Evolutionary conservation across 2,888 invertebrate species (phyloP).

Genomic region (Papilio demoleus): DNA sequence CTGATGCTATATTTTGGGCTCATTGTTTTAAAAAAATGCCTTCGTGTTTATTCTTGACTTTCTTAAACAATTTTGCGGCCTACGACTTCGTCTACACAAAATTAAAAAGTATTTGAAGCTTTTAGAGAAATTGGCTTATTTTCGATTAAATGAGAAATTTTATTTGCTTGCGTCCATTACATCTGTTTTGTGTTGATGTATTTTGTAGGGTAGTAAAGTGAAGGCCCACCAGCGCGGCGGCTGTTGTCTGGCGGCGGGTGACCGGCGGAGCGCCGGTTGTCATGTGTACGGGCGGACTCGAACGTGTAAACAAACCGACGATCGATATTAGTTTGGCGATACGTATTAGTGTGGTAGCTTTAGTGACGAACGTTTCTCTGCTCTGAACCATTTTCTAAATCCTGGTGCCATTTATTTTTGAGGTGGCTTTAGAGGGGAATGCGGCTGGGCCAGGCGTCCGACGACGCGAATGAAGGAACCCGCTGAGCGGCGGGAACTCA

Average conservation of each 20-base stretch:
- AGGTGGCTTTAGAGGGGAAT: slow-evolving; percentile 67
- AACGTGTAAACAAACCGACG: slow-evolving; percentile 79
- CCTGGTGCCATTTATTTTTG: slow-evolving; percentile 50
- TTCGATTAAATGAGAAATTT: no score
- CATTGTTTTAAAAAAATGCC: no score
- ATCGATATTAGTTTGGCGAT: slow-evolving; percentile 73
- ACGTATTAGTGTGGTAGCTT: slow-evolving; percentile 67
- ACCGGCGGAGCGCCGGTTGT: slow-evolving; percentile 61
- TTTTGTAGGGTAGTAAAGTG: no score
- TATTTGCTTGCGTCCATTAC: no score
- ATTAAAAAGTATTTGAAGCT: no score
- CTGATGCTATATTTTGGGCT: no score
- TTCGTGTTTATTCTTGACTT: no score
- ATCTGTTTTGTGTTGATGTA: no score
- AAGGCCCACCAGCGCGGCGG: no score
- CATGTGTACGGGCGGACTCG: slow-evolving; percentile 78
- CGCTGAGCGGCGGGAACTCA: slow-evolving; percentile 55
- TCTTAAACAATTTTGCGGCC: no score
- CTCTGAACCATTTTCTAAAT: slow-evolving; percentile 26
- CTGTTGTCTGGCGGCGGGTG: neutral
- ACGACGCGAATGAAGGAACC: slow-evolving; percentile 71
- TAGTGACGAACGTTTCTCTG: slow-evolving; percentile 58
- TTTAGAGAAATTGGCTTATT: no score
- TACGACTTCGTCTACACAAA: no score
- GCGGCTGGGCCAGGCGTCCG: slow-evolving; percentile 53